Evolutionary conservation across 2,888 invertebrate species (phyloP).

Genomic region (Corythucha ciliata): DNA sequence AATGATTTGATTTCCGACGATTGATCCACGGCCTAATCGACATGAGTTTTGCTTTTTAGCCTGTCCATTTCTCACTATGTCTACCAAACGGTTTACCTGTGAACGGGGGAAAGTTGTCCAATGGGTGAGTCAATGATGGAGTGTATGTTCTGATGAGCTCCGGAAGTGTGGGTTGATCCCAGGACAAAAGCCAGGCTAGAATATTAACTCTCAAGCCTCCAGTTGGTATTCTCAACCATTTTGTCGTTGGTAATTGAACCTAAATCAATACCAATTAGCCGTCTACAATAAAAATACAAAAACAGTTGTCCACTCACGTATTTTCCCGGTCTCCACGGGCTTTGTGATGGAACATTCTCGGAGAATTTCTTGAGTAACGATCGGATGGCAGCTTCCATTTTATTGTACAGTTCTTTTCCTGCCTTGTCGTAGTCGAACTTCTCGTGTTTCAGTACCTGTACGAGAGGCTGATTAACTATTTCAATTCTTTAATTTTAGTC

Average conservation of each 20-base stretch:
- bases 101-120: slow-evolving; percentile 55
- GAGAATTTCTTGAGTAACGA: slow-evolving; percentile 47
- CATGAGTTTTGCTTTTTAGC: background rate
- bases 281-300: slow-evolving; percentile 1
- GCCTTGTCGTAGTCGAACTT: slow-evolving; percentile 52
- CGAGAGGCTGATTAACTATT: slow-evolving; percentile 11
- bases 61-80: background rate
- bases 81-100: slow-evolving; percentile 46
- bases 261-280: too few relatives aligned
- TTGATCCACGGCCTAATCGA: slow-evolving; percentile 49
- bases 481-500: background rate
- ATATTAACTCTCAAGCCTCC: slow-evolving; percentile 45
- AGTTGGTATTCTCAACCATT: slow-evolving; percentile 22
- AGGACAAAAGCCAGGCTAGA: slow-evolving; percentile 49
- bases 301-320: slow-evolving; percentile 38
- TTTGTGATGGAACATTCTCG: slow-evolving; percentile 39
- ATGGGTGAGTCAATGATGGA: slow-evolving; percentile 45
- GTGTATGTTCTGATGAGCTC: slow-evolving; percentile 51
- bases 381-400: slow-evolving; percentile 49
- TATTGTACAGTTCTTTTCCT: slow-evolving; percentile 52
- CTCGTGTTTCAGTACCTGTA: slow-evolving; percentile 51
- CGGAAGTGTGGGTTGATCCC: slow-evolving; percentile 50
- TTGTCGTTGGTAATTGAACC: slow-evolving; percentile 19
- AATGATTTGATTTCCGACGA: slow-evolving; percentile 75
- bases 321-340: slow-evolving; percentile 39